Percentiles rank a stretch among this genome's conserved stretches.
Evolutionary conservation across 2,888 invertebrate genomes (phyloP).

Genomic region (Nezara viridula): DNA sequence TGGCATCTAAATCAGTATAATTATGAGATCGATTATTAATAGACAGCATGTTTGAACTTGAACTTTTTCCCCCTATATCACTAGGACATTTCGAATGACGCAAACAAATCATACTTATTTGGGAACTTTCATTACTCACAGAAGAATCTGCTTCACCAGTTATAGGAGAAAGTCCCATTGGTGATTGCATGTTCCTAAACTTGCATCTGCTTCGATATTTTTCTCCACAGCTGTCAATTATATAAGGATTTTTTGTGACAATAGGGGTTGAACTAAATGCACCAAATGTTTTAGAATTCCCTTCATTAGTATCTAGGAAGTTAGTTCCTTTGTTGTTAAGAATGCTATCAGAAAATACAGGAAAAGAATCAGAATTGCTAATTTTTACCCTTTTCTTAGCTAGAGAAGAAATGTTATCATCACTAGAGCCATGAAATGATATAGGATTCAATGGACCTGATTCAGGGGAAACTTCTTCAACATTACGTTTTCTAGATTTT

Average conservation of each 20-base stretch:
- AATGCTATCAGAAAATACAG: neutral
- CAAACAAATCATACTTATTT: slow-evolving; percentile 8
- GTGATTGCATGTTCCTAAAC: neutral
- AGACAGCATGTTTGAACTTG: neutral
- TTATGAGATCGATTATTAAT: neutral
- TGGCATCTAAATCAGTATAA: neutral
- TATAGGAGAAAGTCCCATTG: neutral
- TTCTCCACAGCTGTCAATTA: neutral
- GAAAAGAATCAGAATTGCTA: neutral
- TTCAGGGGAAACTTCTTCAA: neutral
- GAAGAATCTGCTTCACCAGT: neutral
- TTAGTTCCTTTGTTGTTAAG: neutral
- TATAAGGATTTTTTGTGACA: neutral
- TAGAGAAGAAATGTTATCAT: neutral
- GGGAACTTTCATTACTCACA: neutral
- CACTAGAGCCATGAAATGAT: no score
- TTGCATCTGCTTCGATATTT: neutral
- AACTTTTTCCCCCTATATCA: neutral
- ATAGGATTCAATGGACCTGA: neutral
- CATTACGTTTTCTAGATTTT: slow-evolving; percentile 28
- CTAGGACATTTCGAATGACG: neutral
- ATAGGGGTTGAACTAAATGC: slow-evolving; percentile 35
- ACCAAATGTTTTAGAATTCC: neutral
- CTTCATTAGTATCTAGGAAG: neutral
- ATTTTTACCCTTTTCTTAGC: neutral